A percentile compares a stretch with the other conserved stretches of the same genome.
Conservation (phyloP, 2,888 invertebrate genomes). For the Andrena camellia region DNA sequence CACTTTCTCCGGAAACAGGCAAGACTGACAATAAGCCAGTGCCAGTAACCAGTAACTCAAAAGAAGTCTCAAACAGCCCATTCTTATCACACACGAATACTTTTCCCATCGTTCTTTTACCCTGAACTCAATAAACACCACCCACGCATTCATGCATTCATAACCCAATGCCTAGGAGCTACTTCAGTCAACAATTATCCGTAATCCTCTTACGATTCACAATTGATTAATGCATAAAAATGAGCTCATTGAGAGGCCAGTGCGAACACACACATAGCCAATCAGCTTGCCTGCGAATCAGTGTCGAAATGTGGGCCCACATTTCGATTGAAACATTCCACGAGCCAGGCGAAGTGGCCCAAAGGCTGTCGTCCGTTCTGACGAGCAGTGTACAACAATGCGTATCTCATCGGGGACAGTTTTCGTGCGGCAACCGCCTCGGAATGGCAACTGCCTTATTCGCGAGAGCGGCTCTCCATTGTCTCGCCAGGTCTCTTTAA, state of each 20-base stretch:
- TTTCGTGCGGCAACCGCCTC: constrained; percentile 24
- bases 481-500: constrained; percentile 80
- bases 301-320: not conserved
- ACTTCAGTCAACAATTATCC: not conserved
- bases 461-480: constrained; percentile 74
- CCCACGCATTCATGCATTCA: not conserved
- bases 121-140: not conserved
- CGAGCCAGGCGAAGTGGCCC: constrained; percentile 35
- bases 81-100: too few species aligned
- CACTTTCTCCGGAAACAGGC: too few species aligned
- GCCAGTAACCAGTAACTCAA: not conserved
- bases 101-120: not conserved
- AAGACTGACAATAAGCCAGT: too few species aligned
- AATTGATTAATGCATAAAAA: not conserved
- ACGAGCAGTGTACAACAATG: constrained; percentile 36
- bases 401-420: constrained; percentile 41
- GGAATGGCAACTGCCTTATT: constrained; percentile 69
- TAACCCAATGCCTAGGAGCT: not conserved
- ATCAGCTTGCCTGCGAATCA: not conserved
- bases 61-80: too few species aligned
- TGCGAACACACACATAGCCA: not conserved
- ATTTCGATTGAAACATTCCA: constrained; percentile 2
- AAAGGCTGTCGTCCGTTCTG: constrained; percentile 4
- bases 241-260: not conserved
- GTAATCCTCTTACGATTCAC: not conserved